Base-by-base conservation (phyloP, 1,140 invertebrate genomes). In the Mylabris phalerata region DNA sequence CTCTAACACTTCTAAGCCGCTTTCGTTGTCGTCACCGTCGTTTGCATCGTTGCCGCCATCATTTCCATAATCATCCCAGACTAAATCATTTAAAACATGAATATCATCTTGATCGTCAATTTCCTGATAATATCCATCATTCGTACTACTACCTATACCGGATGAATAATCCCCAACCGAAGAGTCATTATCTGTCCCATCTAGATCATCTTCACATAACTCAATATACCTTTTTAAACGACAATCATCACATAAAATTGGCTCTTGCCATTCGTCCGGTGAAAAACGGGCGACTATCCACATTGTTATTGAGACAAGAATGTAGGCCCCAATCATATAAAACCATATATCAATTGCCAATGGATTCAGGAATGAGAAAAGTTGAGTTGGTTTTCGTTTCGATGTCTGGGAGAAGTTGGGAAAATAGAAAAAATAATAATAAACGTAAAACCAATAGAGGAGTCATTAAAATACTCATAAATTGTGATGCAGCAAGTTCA, bases 351-450 rank as follows among this genome's bases (percentile, higher is more conserved):
- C 87, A 25, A 87, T 80, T 1, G 90, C 90, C 52, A 94, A 77
- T 0, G 92, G 92, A 62, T 88, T 86, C 73, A 94, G 82, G 72
- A 95, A 95, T 2, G 89, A 90, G 71, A 94, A 93, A 1, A 93
- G 76, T 11, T 84, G 79, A 0, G 86, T 84, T 48, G 80, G 80
- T 27, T 80, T 80, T 10, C 62, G 56, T 42, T 46, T 45, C 7
- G 87, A 86, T 52, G 54, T 63, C 69, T 55, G 51, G 1, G 7
- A n/a, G 9, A 43, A n/a, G 39, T 45, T 32, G 19, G 19, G 19
- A 19, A 2, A 52, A 44, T 43, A 44, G 43, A 19, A 25, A 44
- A 26, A 45, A 52, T 27, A 52, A 52, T n/a, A 9, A 52, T 6
- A 50, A 11, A 50, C 25, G 40, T n/a, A 50, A 10, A 9, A 39